Conservation (phyloP, 2,797 vertebrate species). For the Pipistrellus nathusii region DNA sequence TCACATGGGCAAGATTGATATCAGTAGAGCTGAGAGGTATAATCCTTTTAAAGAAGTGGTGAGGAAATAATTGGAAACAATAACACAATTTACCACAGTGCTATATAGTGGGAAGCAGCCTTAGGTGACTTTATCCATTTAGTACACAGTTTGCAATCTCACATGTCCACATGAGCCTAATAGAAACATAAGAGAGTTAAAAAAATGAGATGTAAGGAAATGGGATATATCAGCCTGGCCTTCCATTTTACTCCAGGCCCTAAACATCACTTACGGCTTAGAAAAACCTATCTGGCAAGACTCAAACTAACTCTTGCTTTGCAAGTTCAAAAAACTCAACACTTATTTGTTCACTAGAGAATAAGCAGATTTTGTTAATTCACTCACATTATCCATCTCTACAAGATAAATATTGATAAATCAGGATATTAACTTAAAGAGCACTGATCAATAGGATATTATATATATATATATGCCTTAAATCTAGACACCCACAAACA, state of each 20-base stretch:
- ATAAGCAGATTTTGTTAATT: conserved; percentile 22
- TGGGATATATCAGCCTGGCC: background rate
- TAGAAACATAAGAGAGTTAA: background rate
- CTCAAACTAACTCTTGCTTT: background rate
- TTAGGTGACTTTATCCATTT: background rate
- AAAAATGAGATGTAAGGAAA: background rate
- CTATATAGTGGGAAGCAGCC: background rate
- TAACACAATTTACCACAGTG: background rate
- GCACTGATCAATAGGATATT: background rate
- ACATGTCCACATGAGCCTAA: background rate
- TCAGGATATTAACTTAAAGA: background rate
- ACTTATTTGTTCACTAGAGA: background rate
- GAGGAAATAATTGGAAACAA: background rate
- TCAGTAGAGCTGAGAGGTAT: background rate
- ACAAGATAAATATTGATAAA: conserved; percentile 10
- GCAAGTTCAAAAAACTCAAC: background rate
- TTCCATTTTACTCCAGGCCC: background rate
- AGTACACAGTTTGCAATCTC: background rate
- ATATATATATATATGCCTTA: background rate
- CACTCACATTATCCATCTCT: background rate
- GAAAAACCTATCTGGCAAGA: background rate
- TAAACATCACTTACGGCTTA: background rate
- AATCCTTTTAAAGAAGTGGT: background rate
- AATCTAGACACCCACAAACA: background rate
- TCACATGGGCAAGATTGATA: background rate